phyloP scores from a whole-genome alignment of 1,140 invertebrate genomes.

The Druon quercuslanigerum region DNA sequence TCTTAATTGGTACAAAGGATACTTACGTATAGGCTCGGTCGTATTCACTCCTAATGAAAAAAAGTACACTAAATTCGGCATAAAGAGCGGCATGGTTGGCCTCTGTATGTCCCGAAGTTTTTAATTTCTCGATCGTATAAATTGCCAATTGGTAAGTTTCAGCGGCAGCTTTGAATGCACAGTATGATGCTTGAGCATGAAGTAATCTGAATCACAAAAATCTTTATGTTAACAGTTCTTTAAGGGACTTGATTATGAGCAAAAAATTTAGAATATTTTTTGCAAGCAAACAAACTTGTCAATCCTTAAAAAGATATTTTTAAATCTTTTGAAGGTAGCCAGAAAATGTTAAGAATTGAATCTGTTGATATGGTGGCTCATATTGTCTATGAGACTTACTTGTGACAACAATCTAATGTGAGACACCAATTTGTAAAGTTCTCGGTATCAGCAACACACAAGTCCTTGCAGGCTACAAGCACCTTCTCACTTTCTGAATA shows the following conservation, averaged over 20 bases:
- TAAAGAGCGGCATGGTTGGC: slow-evolving; percentile 84
- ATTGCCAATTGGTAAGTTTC: slow-evolving; percentile 80
- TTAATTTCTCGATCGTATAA: slow-evolving; percentile 75
- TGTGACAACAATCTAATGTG: slow-evolving; percentile 84
- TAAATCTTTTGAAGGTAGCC: too few relatives aligned
- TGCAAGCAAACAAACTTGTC: too few relatives aligned
- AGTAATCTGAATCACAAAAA: slow-evolving; percentile 80
- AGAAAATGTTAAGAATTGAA: too few relatives aligned
- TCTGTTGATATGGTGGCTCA: too few relatives aligned
- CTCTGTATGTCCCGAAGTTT: slow-evolving; percentile 65
- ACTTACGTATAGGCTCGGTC: slow-evolving; percentile 83
- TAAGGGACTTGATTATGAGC: too few relatives aligned
- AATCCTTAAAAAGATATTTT: too few relatives aligned
- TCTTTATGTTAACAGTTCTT: slow-evolving; percentile 15
- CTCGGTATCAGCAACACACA: slow-evolving; percentile 77
- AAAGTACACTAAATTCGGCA: slow-evolving; percentile 86
- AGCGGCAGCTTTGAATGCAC: slow-evolving; percentile 83
- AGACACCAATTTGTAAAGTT: slow-evolving; percentile 71
- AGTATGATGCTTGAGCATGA: slow-evolving; percentile 87
- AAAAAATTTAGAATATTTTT: too few relatives aligned
- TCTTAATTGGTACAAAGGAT: slow-evolving; percentile 4
- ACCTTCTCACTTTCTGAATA: slow-evolving; percentile 84
- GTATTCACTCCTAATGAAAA: slow-evolving; percentile 89
- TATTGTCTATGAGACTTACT: slow-evolving; percentile 72
- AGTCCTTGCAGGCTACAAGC: slow-evolving; percentile 79